These are phyloP conservation scores for Rutilus rutilus DNA, from an alignment of 2,113 vertebrate species.

Conservation along the genomic window DNA sequence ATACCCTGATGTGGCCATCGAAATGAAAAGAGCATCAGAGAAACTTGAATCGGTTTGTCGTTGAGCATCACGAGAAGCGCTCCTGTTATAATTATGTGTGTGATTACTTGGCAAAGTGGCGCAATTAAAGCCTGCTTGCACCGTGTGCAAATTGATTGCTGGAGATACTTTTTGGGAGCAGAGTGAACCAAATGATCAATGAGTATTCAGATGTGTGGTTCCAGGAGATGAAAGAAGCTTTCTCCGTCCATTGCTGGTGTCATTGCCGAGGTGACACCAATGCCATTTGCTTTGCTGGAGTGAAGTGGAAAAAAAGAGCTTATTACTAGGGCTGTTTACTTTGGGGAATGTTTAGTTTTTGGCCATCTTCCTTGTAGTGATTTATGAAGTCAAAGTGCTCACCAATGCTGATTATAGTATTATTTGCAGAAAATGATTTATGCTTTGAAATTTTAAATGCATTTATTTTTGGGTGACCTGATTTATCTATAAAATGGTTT, in stretches of 20 bases:
- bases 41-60: constrained; percentile 1
- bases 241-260: neutral
- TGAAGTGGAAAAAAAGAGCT: constrained; percentile 31
- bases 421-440: neutral
- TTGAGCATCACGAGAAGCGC: constrained; percentile 8
- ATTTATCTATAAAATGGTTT: neutral
- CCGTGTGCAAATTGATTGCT: constrained; percentile 41
- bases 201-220: neutral
- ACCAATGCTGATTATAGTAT: constrained; percentile 5
- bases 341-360: neutral
- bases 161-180: constrained; percentile 17
- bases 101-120: constrained; percentile 43
- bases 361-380: neutral
- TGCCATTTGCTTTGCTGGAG: constrained; percentile 8
- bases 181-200: constrained; percentile 19
- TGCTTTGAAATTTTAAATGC: neutral
- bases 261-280: neutral
- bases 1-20: neutral
- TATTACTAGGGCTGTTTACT: constrained; percentile 28
- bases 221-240: constrained; percentile 29
- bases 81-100: constrained; percentile 45
- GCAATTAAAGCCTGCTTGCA: constrained; percentile 46
- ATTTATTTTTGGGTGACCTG: neutral
- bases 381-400: constrained; percentile 16
- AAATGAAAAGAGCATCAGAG: constrained; percentile 10